Percentiles rank a stretch among this genome's conserved stretches.
These are phyloP conservation scores for Cylloceria caligata DNA, from an alignment of 2,888 invertebrate genomes.

Conservation along the genomic window DNA sequence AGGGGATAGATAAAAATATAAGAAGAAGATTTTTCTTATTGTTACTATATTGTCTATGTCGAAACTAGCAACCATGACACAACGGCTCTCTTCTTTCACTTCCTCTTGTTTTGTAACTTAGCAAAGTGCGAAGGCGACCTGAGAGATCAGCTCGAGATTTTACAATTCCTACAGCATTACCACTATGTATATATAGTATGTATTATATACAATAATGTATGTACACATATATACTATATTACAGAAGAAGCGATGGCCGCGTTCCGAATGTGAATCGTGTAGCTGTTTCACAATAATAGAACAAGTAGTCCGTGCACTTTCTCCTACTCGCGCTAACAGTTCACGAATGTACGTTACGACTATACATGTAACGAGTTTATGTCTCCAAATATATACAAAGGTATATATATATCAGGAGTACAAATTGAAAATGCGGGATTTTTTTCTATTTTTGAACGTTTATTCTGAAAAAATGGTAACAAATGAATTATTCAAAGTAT, in stretches of 20 bases:
- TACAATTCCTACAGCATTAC: conserved; percentile 9
- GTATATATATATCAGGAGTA: neutral
- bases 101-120: conserved; percentile 51
- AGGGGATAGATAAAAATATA: no score
- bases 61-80: neutral
- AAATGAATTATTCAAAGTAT: no score
- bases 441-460: no score
- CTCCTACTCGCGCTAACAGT: conserved; percentile 69
- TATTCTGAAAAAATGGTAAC: no score
- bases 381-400: conserved; percentile 4
- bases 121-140: conserved; percentile 49
- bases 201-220: no score
- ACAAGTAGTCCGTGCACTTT: conserved; percentile 75
- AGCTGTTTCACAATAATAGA: conserved; percentile 75
- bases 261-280: conserved; percentile 64
- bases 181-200: neutral
- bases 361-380: conserved; percentile 17
- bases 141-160: conserved; percentile 52
- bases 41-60: neutral
- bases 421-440: no score
- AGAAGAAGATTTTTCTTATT: no score
- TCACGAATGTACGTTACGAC: conserved; percentile 39
- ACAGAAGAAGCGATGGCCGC: conserved; percentile 26
- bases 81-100: conserved; percentile 54
- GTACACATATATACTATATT: neutral